phyloP scores from a whole-genome alignment of 2,113 vertebrate genomes.

The Elgaria multicarinata region DNA sequence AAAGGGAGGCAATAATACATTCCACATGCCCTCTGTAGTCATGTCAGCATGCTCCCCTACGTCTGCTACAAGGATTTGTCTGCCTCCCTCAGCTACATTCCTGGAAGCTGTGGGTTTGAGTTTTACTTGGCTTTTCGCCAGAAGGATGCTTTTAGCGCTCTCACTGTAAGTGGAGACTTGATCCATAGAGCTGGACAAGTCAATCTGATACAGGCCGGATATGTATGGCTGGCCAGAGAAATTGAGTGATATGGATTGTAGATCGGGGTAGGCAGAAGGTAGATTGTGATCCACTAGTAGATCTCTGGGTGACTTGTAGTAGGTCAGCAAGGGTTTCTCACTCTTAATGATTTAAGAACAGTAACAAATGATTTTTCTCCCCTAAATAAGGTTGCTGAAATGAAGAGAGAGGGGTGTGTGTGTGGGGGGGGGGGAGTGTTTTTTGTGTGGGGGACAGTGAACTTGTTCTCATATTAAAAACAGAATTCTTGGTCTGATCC shows the following conservation, averaged over 20 bases:
- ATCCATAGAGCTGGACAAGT: neutral
- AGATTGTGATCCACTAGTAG: too few species aligned
- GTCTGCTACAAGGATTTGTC: slow-evolving; percentile 32
- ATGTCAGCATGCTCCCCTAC: neutral
- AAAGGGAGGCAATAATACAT: slow-evolving; percentile 11
- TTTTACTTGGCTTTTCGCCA: slow-evolving; percentile 21
- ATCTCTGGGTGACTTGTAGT: too few species aligned
- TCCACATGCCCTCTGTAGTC: neutral
- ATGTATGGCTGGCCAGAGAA: neutral
- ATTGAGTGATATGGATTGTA: neutral
- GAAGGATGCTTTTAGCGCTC: slow-evolving; percentile 22
- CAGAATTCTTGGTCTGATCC: too few species aligned
- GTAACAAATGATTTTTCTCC: too few species aligned
- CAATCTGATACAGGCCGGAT: neutral
- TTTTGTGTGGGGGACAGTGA: too few species aligned
- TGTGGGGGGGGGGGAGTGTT: too few species aligned
- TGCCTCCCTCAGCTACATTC: slow-evolving; percentile 30
- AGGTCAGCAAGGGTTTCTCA: too few species aligned
- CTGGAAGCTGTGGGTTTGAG: slow-evolving; percentile 3
- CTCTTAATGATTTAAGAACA: too few species aligned
- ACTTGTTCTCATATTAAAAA: too few species aligned
- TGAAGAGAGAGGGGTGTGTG: too few species aligned
- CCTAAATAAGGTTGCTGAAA: too few species aligned
- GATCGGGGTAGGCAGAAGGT: neutral
- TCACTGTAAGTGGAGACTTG: slow-evolving; percentile 10